Conservation (phyloP, 23 tunicate genomes). For the Phallusia fumigata region DNA sequence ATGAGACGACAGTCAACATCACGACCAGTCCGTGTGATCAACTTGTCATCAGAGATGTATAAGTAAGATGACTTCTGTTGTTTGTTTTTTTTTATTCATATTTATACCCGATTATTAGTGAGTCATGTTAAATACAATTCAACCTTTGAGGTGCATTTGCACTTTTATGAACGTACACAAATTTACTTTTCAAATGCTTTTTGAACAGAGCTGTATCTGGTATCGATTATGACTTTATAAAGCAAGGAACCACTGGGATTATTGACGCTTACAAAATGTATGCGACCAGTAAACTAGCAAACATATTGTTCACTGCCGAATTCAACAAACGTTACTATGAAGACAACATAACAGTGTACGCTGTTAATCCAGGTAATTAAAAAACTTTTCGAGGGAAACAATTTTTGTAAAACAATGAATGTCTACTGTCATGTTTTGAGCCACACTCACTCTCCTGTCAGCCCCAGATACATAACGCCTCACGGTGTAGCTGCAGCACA, state of each 20-base stretch:
- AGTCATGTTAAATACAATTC: too few species aligned
- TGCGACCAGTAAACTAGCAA: conserved; percentile 20
- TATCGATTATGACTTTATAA: neutral
- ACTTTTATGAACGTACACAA: too few species aligned
- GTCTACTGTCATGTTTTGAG: too few species aligned
- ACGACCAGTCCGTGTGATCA: conserved; percentile 31
- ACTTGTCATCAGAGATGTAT: conserved; percentile 22
- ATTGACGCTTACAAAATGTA: conserved; percentile 1
- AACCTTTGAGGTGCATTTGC: too few species aligned
- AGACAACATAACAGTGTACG: conserved; percentile 15
- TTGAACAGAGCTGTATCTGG: neutral
- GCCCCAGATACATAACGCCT: too few species aligned
- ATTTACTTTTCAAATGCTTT: too few species aligned
- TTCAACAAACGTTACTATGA: neutral
- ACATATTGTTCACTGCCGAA: conserved; percentile 23
- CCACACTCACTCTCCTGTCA: too few species aligned
- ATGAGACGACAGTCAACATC: conserved; percentile 27
- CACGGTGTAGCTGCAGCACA: too few species aligned
- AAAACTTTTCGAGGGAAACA: too few species aligned
- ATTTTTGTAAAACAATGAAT: too few species aligned
- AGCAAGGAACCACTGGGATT: conserved; percentile 3
- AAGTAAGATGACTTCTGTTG: neutral
- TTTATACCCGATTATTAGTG: too few species aligned
- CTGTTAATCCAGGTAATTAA: conserved; percentile 32
- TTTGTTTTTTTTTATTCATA: too few species aligned